phyloP scores from a whole-genome alignment of 2,888 invertebrate genomes.

The Sinelater perroti region DNA sequence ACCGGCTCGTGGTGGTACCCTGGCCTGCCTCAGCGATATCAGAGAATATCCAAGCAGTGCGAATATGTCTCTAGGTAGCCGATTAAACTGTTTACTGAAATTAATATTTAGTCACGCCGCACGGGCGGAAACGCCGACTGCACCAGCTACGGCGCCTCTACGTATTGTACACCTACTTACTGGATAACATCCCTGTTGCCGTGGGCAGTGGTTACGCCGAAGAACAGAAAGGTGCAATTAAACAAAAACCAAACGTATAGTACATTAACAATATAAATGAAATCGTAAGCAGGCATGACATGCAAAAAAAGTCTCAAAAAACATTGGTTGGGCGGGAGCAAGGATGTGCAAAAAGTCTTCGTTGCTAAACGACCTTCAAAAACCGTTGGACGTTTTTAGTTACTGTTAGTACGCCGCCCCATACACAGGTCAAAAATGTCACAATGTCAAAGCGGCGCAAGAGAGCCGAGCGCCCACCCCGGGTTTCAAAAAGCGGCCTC shows the following conservation, averaged over 20 bases:
- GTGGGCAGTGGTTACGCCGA: conserved; percentile 66
- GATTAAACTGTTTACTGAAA: conserved; percentile 41
- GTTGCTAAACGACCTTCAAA: conserved; percentile 76
- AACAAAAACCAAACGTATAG: conserved; percentile 71
- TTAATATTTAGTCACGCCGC: conserved; percentile 25
- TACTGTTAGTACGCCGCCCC: conserved; percentile 78
- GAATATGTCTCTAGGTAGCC: conserved; percentile 43
- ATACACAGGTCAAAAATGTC: conserved; percentile 89
- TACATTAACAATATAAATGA: conserved; percentile 59
- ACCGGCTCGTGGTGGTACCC: conserved; percentile 31
- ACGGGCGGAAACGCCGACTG: conserved; percentile 30
- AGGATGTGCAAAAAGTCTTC: conserved; percentile 71
- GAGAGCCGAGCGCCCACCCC: conserved; percentile 58
- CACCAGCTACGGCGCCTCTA: conserved; percentile 39
- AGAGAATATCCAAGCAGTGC: conserved; percentile 39
- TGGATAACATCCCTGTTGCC: conserved; percentile 78
- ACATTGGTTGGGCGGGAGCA: conserved; percentile 67
- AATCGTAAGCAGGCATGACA: conserved; percentile 77
- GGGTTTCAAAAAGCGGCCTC: conserved; percentile 61
- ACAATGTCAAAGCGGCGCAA: conserved; percentile 69
- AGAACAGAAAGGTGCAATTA: conserved; percentile 74
- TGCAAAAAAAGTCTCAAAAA: conserved; percentile 65
- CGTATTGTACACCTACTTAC: conserved; percentile 68
- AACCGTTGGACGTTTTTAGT: conserved; percentile 66
- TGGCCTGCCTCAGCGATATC: conserved; percentile 36